These are phyloP conservation scores for Ericerus pela DNA, from an alignment of 1,140 invertebrate genomes.

Conservation along the genomic window DNA sequence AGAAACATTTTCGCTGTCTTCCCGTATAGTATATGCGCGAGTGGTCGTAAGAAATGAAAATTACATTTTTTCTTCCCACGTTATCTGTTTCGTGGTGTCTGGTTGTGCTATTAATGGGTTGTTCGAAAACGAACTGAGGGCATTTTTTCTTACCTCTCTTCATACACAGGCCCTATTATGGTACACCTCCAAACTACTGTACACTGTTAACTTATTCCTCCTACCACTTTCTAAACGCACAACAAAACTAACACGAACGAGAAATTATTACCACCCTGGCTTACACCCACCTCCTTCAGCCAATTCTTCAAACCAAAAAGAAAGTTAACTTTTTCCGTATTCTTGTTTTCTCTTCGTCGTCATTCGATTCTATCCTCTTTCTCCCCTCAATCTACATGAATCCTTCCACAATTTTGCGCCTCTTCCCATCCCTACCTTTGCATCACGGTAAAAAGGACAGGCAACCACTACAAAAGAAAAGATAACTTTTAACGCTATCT, in stretches of 20 bases:
- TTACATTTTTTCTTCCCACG: too few relatives aligned
- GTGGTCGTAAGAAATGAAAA: too few relatives aligned
- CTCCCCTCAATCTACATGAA: too few relatives aligned
- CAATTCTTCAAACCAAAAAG: background rate
- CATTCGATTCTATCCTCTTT: too few relatives aligned
- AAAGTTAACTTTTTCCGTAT: background rate
- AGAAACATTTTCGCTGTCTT: too few relatives aligned
- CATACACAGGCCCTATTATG: too few relatives aligned
- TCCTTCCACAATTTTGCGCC: too few relatives aligned
- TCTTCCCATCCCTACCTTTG: background rate
- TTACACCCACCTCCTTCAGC: slow-evolving; percentile 7
- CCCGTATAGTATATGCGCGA: too few relatives aligned
- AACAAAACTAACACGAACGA: slow-evolving; percentile 3
- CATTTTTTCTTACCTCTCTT: too few relatives aligned
- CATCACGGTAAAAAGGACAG: background rate
- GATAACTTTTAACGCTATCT: slow-evolving; percentile 6
- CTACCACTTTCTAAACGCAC: too few relatives aligned
- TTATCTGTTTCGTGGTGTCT: slow-evolving; percentile 6
- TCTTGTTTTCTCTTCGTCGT: background rate
- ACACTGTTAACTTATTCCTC: slow-evolving; percentile 3
- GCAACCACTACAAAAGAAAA: background rate
- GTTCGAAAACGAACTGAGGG: too few relatives aligned
- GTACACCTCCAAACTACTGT: slow-evolving; percentile 9
- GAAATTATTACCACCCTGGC: slow-evolving; percentile 1
- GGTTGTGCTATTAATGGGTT: slow-evolving; percentile 3